Evolutionary conservation across 2,888 invertebrate genomes (phyloP).

Genomic region (Pheosia tremula): DNA sequence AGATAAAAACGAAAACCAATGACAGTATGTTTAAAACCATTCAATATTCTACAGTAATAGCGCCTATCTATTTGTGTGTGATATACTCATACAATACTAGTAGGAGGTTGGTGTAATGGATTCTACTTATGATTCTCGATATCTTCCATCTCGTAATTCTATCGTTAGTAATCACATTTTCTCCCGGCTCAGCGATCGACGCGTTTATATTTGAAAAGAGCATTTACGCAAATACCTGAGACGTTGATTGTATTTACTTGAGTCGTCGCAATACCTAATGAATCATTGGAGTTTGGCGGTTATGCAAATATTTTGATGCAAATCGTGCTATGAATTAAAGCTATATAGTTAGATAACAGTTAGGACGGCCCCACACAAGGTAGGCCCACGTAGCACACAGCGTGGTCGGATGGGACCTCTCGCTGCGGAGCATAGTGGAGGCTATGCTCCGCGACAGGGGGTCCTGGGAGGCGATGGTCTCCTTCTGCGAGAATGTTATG

Average conservation of each 20-base stretch:
- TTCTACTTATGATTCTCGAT: not conserved
- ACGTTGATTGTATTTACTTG: not conserved
- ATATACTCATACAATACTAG: too few relatives aligned
- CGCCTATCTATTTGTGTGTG: too few relatives aligned
- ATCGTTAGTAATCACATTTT: slow-evolving; percentile 1
- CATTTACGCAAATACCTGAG: not conserved
- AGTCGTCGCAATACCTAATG: not conserved
- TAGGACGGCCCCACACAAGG: too few relatives aligned
- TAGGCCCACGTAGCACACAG: too few relatives aligned
- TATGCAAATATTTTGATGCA: not conserved
- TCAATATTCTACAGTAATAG: not conserved
- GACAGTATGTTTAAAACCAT: not conserved
- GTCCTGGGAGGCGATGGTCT: too few relatives aligned
- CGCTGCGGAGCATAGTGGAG: too few relatives aligned
- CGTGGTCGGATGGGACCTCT: too few relatives aligned
- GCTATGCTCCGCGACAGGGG: too few relatives aligned
- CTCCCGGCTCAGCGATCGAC: not conserved
- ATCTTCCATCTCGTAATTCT: not conserved
- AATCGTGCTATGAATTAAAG: not conserved
- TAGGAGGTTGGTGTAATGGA: not conserved
- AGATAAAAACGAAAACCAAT: too few relatives aligned
- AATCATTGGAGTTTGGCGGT: not conserved
- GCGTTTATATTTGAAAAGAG: not conserved
- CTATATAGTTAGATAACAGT: too few relatives aligned
- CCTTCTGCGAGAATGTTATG: too few relatives aligned